These are phyloP conservation scores for Ormyrus thymus DNA, from an alignment of 2,888 invertebrate genomes.

Conservation along the genomic window DNA sequence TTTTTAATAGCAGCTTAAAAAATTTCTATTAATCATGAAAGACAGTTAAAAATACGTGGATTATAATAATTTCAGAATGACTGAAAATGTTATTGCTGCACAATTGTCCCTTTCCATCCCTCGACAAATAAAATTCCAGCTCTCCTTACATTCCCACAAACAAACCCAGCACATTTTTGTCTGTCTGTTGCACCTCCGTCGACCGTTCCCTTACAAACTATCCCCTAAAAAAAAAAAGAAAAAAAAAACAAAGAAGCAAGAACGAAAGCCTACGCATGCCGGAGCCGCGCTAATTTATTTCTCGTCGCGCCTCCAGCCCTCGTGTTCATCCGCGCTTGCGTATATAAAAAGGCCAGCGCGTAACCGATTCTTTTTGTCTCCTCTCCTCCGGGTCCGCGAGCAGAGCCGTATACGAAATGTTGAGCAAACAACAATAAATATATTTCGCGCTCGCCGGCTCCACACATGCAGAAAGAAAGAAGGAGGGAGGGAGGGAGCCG, in stretches of 20 bases:
- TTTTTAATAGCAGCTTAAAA: too few relatives aligned
- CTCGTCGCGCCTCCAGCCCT: conserved; percentile 7
- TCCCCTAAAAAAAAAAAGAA: too few relatives aligned
- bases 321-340: conserved; percentile 1
- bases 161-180: background rate
- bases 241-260: conserved; percentile 12
- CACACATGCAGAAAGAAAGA: conserved; percentile 26
- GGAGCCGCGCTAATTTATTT: conserved; percentile 46
- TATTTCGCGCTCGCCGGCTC: conserved; percentile 70
- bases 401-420: conserved; percentile 64
- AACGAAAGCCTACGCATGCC: background rate
- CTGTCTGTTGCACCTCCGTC: too few relatives aligned
- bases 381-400: conserved; percentile 1
- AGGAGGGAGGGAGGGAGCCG: conserved; percentile 58
- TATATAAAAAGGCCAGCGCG: conserved; percentile 6
- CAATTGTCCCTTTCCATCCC: too few relatives aligned
- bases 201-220: too few relatives aligned
- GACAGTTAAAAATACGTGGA: too few relatives aligned
- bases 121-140: too few relatives aligned
- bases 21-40: too few relatives aligned
- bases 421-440: conserved; percentile 75
- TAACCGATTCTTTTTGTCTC: conserved; percentile 37
- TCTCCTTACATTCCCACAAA: background rate
- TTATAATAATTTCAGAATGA: too few relatives aligned
- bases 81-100: too few relatives aligned